phyloP scores from a whole-genome alignment of 2,888 invertebrate genomes.

The Plutella xylostella region DNA sequence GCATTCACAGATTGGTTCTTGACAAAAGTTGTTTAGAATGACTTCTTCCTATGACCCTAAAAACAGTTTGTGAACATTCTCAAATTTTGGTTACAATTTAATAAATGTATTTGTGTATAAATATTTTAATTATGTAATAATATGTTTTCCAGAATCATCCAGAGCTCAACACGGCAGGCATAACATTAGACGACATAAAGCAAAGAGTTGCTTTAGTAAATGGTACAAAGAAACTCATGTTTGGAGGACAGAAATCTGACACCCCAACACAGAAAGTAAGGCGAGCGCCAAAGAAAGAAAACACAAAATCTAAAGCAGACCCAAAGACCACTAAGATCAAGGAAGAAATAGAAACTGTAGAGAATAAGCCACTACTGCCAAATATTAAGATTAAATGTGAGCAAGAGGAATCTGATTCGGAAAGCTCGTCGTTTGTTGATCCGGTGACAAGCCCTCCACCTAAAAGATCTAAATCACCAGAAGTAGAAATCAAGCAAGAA shows the following conservation, averaged over 20 bases:
- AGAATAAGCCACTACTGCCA: slow-evolving; percentile 44
- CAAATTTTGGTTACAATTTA: too few species aligned
- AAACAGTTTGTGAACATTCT: too few species aligned
- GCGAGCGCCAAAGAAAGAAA: slow-evolving; percentile 45
- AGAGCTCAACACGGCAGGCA: slow-evolving; percentile 81
- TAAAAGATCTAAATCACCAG: slow-evolving; percentile 34
- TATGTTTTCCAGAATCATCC: slow-evolving; percentile 71
- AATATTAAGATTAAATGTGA: slow-evolving; percentile 60
- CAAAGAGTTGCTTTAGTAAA: slow-evolving; percentile 64
- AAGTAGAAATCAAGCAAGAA: slow-evolving; percentile 50
- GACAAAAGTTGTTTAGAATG: too few species aligned
- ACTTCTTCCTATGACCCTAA: too few species aligned
- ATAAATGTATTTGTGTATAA: too few species aligned
- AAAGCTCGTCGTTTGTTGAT: slow-evolving; percentile 59
- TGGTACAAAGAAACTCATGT: slow-evolving; percentile 64
- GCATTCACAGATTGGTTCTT: too few species aligned
- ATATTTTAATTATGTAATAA: background rate
- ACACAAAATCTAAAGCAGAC: slow-evolving; percentile 31
- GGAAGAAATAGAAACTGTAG: slow-evolving; percentile 41
- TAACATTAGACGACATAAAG: slow-evolving; percentile 73
- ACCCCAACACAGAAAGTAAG: slow-evolving; percentile 38
- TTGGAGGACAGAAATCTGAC: slow-evolving; percentile 43
- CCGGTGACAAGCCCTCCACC: slow-evolving; percentile 51
- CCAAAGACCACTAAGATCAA: slow-evolving; percentile 41
- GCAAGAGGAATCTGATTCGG: slow-evolving; percentile 54